A percentile compares a stretch with the other conserved stretches of the same genome.
These are phyloP conservation scores for Hydraecia micacea DNA, from an alignment of 2,888 invertebrate genomes.

Conservation along the genomic window DNA sequence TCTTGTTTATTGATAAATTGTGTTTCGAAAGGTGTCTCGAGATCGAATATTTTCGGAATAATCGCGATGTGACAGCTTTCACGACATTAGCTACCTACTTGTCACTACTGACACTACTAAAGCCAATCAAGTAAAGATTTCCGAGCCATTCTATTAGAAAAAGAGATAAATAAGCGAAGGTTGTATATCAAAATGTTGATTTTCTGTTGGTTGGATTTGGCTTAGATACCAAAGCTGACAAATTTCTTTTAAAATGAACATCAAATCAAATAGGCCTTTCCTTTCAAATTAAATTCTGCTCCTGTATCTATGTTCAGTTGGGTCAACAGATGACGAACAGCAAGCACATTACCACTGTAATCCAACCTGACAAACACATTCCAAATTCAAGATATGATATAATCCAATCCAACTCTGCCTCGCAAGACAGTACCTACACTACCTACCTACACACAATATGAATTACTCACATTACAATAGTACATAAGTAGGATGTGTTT, in stretches of 20 bases:
- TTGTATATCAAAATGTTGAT: too few relatives aligned
- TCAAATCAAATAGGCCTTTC: background rate
- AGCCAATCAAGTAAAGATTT: background rate
- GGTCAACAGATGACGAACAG: too few relatives aligned
- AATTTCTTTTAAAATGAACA: background rate
- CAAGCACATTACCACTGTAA: background rate
- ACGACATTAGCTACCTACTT: background rate
- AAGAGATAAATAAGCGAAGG: background rate
- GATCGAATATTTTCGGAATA: slow-evolving; percentile 20
- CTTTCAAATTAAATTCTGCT: background rate
- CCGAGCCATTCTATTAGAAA: background rate
- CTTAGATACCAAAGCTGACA: background rate
- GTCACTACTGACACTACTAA: background rate
- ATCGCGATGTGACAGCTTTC: background rate
- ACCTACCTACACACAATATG: background rate
- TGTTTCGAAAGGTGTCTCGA: slow-evolving; percentile 34
- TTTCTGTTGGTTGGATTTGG: background rate
- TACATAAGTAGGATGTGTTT: background rate
- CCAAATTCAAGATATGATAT: background rate
- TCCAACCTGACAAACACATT: background rate
- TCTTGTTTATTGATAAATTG: slow-evolving; percentile 61
- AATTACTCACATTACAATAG: background rate
- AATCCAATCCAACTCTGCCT: background rate
- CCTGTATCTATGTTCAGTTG: background rate
- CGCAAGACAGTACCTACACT: background rate